Evolutionary conservation across 2,797 vertebrate genomes (phyloP), one percentile per base, ranked within the genome.

Genomic region (Petrocephalus sullivani): DNA sequence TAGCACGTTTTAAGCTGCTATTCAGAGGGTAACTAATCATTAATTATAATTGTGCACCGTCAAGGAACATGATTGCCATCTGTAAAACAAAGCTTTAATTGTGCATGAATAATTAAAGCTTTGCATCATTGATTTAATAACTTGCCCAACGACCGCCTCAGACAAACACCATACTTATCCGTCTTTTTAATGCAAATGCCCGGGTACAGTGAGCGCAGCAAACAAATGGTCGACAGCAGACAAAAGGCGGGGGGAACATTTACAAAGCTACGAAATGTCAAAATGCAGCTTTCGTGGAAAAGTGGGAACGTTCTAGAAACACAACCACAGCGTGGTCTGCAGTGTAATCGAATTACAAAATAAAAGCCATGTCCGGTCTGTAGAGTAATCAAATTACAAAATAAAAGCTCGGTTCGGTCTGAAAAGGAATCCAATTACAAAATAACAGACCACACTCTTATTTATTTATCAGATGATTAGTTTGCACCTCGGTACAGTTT

Each of bases 101-200:
- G 81, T n/a, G 41, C 49, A 84, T 88, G 23, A 64, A 88, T 37
- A 67, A 88, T 88, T n/a, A 33, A 64, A 37, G 12, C 33, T 64
- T 67, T 37, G 41, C n/a, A 57, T 54, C 46, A 54, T 67, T 88
- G 23, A n/a, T 88, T 33, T 60, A 58, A n/a, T 33, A 61, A 86
- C 54, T 60, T 56, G 56, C 16, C 85, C 54, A 41, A 85, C 23
- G 28, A 58, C 49, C 2, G 14, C 28, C 56, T 37, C 19, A 85
- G 33, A 58, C 19, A 53, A 58, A 57, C 12, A 58, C 23, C 54
- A n/a, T 58, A 85, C 51, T 85, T 58, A 28, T 57, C 54, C 4
- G 21, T 19, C 82, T 23, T 21, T 71, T 71, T 75, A 54, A 84
- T 53, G 46, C 21, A 84, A 84, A 84, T 8, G 21, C 21, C 23